phyloP scores from a whole-genome alignment of 2,888 invertebrate genomes.

The Yponomeuta sedellus region DNA sequence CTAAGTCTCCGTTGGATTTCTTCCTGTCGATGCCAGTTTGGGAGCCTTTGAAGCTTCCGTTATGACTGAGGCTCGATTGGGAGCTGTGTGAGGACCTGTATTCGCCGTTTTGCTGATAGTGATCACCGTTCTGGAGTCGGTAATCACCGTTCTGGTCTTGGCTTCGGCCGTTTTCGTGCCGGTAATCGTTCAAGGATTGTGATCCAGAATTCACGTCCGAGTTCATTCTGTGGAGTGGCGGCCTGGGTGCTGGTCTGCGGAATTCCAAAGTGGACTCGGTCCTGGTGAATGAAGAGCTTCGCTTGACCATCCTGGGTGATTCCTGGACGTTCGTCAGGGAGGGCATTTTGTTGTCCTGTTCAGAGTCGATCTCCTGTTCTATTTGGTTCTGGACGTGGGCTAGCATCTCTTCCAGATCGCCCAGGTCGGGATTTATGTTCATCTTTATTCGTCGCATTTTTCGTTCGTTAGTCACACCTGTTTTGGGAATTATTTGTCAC shows the following conservation, averaged over 20 bases:
- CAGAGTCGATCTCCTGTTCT: conserved; percentile 64
- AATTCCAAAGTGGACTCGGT: conserved; percentile 42
- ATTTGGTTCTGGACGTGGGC: conserved; percentile 66
- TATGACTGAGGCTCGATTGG: conserved; percentile 34
- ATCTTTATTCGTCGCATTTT: conserved; percentile 43
- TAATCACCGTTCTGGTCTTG: not conserved
- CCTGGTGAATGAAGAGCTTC: conserved; percentile 45
- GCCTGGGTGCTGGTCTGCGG: conserved; percentile 40
- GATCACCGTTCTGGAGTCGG: not conserved
- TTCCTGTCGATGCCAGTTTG: not conserved
- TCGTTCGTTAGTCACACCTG: conserved; percentile 7
- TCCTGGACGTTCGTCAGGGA: conserved; percentile 55
- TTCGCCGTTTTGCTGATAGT: conserved; percentile 26
- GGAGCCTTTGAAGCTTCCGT: conserved; percentile 25
- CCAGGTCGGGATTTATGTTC: conserved; percentile 61
- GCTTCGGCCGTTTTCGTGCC: conserved; percentile 23
- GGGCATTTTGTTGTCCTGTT: conserved; percentile 56
- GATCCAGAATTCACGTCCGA: conserved; percentile 36
- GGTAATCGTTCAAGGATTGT: conserved; percentile 25
- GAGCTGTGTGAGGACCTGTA: conserved; percentile 27
- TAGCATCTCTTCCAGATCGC: conserved; percentile 69
- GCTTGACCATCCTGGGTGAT: conserved; percentile 54
- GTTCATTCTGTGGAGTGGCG: conserved; percentile 35
- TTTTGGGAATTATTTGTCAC: not conserved
- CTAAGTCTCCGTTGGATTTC: conserved; percentile 19